Base-by-base conservation (phyloP, 2,888 invertebrate species). In the Caenorhabditis sp. region DNA sequence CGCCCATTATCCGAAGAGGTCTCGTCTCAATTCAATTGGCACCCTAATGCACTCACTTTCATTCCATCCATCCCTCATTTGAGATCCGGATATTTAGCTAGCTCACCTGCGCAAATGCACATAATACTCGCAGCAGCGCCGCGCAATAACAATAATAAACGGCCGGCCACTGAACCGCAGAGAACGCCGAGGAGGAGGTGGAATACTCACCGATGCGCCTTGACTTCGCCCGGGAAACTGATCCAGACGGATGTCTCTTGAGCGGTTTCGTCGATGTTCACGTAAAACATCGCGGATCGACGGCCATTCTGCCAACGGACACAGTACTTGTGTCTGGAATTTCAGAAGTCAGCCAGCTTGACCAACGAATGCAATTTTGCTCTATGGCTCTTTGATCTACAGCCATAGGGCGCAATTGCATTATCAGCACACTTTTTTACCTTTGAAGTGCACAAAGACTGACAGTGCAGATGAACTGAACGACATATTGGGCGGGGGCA, bases 81-180 rank as follows among this genome's bases (percentile, higher is more conserved):
- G n/a, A n/a, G n/a, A 32, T 35, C 18, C 50, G n/a, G 11, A 32
- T 22, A n/a, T n/a, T n/a, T n/a, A 22, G 69, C 28, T 47, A 47
- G 74, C 74, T 74, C 74, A 74, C 67, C 74, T 74, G 74, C 74
- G 74, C 74, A 67, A 79, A 79, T 71, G 79, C 70, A 71, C 61
- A 71, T 65, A 62, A 55, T 62, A 69, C 56, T n/a, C 53, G 40
- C 40, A n/a, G n/a, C n/a, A n/a, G 13, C 40, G 2, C 6, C 28
- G 20, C 58, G 20, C 62, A 51, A 28, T 53, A 61, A 65, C 50
- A 58, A 74, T 58, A 64, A 64, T 32, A 56, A 65, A 32, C 32
- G 44, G 15, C 15, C 20, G n/a, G n/a, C n/a, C n/a, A n/a, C n/a
- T 8, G 20, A n/a, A 15, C 20, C n/a, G n/a, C n/a, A n/a, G n/a